phyloP scores from a whole-genome alignment of 2,113 vertebrate species.

The Spheniscus mendiculus region DNA sequence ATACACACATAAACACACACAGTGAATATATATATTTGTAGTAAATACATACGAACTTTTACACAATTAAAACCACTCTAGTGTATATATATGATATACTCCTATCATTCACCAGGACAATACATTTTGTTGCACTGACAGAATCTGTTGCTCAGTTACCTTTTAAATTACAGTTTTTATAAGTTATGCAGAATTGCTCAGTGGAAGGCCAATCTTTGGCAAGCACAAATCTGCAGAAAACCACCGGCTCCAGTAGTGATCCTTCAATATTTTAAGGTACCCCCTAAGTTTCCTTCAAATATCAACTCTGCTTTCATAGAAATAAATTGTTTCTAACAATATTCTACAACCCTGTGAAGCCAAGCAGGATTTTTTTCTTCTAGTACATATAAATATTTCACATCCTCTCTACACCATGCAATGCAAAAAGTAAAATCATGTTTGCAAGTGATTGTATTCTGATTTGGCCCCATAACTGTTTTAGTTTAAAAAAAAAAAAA shows the following conservation, averaged over 20 bases:
- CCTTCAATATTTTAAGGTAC: neutral
- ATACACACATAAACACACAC: neutral
- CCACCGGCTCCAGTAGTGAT: neutral
- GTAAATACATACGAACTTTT: neutral
- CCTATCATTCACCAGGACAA: neutral
- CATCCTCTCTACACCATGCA: neutral
- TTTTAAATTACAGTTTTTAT: neutral
- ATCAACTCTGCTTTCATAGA: neutral
- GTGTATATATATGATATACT: neutral
- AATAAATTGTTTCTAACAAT: neutral
- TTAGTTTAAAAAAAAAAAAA: neutral
- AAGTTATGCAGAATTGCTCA: neutral
- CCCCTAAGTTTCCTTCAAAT: neutral
- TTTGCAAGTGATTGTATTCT: neutral
- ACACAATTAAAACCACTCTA: neutral
- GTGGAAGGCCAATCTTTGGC: neutral
- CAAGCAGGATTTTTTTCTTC: conserved; percentile 16
- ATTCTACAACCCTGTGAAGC: neutral
- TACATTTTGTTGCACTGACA: neutral
- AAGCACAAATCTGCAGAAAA: neutral
- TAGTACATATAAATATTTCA: neutral
- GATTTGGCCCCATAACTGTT: neutral
- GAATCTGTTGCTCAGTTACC: neutral
- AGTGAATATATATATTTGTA: neutral
- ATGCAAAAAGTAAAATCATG: neutral